Conservation (phyloP, 2,797 vertebrate genomes). For the Hydrolagus colliei region DNA sequence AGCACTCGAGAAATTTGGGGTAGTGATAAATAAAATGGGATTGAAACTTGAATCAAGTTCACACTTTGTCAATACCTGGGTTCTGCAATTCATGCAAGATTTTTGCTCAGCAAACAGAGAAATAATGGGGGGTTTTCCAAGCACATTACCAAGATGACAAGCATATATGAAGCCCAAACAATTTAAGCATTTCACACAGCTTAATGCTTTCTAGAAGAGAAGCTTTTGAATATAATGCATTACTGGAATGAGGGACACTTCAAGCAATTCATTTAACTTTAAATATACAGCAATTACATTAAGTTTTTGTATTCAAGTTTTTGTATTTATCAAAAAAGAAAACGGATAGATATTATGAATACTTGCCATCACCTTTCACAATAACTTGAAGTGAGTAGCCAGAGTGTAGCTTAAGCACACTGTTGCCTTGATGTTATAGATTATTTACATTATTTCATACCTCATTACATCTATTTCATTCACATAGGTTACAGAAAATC, state of each 20-base stretch:
- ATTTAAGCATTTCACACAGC: background rate
- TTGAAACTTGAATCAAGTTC: background rate
- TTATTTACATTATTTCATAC: background rate
- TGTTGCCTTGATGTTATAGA: background rate
- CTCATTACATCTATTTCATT: background rate
- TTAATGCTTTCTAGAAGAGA: background rate
- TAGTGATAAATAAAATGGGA: background rate
- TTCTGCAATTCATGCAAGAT: background rate
- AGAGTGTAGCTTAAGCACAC: background rate
- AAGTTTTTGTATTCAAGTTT: background rate
- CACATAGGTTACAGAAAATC: background rate
- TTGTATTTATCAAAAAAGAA: background rate
- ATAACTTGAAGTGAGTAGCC: background rate
- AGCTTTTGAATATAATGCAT: background rate
- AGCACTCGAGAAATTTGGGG: background rate
- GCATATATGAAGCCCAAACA: background rate
- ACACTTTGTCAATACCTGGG: background rate
- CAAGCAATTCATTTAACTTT: conserved; percentile 4
- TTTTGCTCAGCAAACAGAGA: background rate
- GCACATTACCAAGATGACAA: background rate
- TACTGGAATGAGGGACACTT: background rate
- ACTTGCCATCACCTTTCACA: background rate
- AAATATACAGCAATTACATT: conserved; percentile 3
- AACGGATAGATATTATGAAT: background rate
- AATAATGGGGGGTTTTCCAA: background rate